Conservation (phyloP, 2,888 invertebrate genomes). For the Ornithoptera priamus region DNA sequence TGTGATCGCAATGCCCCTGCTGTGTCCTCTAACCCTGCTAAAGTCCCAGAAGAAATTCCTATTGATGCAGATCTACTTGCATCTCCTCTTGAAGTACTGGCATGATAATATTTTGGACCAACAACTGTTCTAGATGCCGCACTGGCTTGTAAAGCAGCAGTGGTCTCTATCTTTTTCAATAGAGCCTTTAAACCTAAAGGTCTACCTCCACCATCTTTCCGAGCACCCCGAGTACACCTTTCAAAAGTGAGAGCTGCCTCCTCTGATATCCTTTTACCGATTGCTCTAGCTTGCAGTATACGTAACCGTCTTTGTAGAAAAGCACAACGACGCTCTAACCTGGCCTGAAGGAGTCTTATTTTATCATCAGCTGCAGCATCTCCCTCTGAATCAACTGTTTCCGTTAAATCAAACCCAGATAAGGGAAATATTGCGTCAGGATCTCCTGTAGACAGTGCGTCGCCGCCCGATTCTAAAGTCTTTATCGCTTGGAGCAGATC, state of each 20-base stretch:
- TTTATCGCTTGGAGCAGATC: constrained; percentile 89
- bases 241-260: constrained; percentile 84
- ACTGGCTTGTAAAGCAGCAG: constrained; percentile 66
- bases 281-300: constrained; percentile 86
- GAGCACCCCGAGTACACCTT: constrained; percentile 86
- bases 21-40: constrained; percentile 85
- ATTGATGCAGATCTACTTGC: constrained; percentile 85
- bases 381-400: constrained; percentile 74
- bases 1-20: constrained; percentile 87
- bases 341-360: constrained; percentile 77
- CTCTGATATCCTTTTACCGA: constrained; percentile 88
- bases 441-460: constrained; percentile 66
- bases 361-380: constrained; percentile 77
- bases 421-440: constrained; percentile 74
- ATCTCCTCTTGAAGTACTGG: constrained; percentile 85
- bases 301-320: constrained; percentile 86
- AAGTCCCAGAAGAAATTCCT: constrained; percentile 82
- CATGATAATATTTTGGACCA: constrained; percentile 69
- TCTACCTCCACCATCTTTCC: constrained; percentile 75
- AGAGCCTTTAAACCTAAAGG: constrained; percentile 69
- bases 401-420: constrained; percentile 69
- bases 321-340: constrained; percentile 85
- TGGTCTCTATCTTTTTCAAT: constrained; percentile 69
- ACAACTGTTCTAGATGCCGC: constrained; percentile 60
- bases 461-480: constrained; percentile 82